Evolutionary conservation across 2,797 vertebrate species (phyloP).

Genomic region (Neosilurus mollespiculum): DNA sequence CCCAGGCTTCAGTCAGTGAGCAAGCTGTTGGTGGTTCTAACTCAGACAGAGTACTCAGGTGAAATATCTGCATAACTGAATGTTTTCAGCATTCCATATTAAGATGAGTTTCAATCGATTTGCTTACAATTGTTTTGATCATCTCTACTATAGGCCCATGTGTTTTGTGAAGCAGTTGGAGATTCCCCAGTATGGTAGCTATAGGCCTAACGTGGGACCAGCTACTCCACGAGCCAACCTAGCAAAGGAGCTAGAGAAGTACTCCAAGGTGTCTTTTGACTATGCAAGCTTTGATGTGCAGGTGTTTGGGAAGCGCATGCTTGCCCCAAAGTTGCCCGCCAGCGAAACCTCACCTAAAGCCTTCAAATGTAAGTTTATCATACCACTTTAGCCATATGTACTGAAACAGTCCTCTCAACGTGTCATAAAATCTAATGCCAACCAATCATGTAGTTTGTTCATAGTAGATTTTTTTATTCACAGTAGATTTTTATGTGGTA

Average conservation of each 20-base stretch:
- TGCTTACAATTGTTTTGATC: not conserved
- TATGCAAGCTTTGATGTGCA: slow-evolving; percentile 99
- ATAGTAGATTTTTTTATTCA: not conserved
- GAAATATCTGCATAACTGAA: slow-evolving; percentile 31
- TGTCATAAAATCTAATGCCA: not conserved
- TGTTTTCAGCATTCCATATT: not conserved
- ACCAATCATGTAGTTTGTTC: not conserved
- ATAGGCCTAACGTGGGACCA: slow-evolving; percentile 86
- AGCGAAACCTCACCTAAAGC: slow-evolving; percentile 96
- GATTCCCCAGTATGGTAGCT: slow-evolving; percentile 94
- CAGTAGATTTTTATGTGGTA: slow-evolving; percentile 10
- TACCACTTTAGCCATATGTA: not conserved
- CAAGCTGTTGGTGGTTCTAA: slow-evolving; percentile 79
- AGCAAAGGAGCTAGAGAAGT: slow-evolving; percentile 98
- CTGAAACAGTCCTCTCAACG: not conserved
- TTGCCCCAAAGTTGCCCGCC: slow-evolving; percentile 92
- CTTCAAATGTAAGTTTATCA: slow-evolving; percentile 90
- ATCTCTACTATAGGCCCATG: slow-evolving; percentile 85
- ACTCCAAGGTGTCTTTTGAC: slow-evolving; percentile 99
- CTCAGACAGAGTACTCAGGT: slow-evolving; percentile 97
- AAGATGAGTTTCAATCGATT: not conserved
- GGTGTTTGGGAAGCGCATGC: slow-evolving; percentile 98
- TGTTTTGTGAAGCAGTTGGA: slow-evolving; percentile 99
- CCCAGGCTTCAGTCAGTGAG: slow-evolving; percentile 81
- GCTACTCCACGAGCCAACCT: slow-evolving; percentile 93